Conservation (phyloP, 2,113 vertebrate species). For the Carlito syrichta region DNA sequence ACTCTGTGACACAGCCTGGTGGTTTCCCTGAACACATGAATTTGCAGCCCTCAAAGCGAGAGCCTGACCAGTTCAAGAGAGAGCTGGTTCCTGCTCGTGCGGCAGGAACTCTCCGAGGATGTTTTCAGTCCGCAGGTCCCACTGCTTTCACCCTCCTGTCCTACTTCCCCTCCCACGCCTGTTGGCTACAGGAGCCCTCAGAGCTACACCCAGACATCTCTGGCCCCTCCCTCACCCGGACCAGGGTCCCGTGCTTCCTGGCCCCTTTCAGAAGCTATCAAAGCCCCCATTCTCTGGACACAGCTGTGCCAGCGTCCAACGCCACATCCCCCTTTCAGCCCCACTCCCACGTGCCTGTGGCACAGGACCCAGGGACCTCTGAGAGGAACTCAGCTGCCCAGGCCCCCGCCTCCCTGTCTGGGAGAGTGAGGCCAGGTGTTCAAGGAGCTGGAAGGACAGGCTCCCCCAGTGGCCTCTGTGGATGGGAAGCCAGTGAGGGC, state of each 20-base stretch:
- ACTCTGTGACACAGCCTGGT: background rate
- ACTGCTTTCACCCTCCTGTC: background rate
- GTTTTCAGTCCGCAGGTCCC: background rate
- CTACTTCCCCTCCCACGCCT: background rate
- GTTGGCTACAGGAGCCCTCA: background rate
- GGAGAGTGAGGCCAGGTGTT: background rate
- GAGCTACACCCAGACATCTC: background rate
- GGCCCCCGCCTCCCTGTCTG: background rate
- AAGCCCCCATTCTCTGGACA: conserved; percentile 65
- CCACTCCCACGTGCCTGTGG: background rate
- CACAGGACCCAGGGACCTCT: conserved; percentile 14
- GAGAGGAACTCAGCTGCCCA: background rate
- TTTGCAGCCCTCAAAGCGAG: background rate
- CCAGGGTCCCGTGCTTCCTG: conserved; percentile 43
- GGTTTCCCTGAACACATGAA: background rate
- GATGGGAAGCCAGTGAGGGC: background rate
- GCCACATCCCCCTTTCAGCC: background rate
- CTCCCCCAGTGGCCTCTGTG: background rate
- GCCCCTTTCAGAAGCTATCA: conserved; percentile 61
- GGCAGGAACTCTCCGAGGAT: background rate
- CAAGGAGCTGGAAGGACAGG: background rate
- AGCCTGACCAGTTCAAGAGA: background rate
- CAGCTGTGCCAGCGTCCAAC: conserved; percentile 20
- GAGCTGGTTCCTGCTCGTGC: background rate
- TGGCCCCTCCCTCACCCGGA: background rate